A percentile compares a stretch with the other conserved stretches of the same genome.
Conservation (phyloP, 1,140 invertebrate species). For the Chironomus striatipennis region DNA sequence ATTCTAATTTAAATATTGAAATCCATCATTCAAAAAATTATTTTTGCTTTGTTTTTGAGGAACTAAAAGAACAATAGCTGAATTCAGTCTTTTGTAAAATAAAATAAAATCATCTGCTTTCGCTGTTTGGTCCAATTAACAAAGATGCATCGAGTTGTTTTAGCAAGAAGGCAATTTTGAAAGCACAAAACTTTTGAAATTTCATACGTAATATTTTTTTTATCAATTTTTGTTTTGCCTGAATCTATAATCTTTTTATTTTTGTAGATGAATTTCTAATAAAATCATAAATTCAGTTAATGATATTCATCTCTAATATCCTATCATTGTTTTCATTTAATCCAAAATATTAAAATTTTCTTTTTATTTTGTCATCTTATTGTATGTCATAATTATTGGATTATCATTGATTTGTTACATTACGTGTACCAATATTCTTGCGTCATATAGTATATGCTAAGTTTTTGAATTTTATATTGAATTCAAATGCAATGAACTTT, state of each 20-base stretch:
- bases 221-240: neutral
- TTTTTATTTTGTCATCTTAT: too few species aligned
- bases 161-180: neutral
- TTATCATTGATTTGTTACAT: too few species aligned
- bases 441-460: too few species aligned
- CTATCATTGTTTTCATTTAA: too few species aligned
- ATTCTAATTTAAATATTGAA: slow-evolving; percentile 30
- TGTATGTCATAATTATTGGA: too few species aligned
- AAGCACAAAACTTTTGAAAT: slow-evolving; percentile 1
- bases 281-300: slow-evolving; percentile 7
- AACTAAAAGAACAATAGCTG: neutral
- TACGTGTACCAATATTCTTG: too few species aligned
- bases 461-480: too few species aligned
- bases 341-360: too few species aligned
- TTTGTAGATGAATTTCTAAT: neutral
- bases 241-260: too few species aligned
- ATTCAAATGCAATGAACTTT: too few species aligned
- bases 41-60: neutral
- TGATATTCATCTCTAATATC: neutral
- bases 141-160: neutral
- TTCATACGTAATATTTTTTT: neutral
- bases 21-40: neutral
- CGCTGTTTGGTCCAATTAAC: neutral
- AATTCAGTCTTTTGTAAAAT: neutral
- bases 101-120: too few species aligned